These are phyloP conservation scores for Palloptera scutellata DNA, from an alignment of 2,888 invertebrate species.

Conservation along the genomic window DNA sequence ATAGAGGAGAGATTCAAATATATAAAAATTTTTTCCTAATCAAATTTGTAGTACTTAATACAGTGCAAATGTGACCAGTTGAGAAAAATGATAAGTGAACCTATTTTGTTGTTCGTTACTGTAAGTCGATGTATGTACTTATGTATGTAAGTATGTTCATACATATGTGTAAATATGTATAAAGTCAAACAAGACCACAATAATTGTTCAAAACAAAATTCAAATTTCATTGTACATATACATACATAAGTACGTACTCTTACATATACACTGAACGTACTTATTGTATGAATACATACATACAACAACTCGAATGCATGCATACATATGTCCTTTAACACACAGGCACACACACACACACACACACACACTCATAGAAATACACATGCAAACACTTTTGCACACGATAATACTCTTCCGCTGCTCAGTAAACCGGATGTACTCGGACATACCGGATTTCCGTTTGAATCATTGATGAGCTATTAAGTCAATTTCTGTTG, in stretches of 20 bases:
- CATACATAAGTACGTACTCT: slow-evolving; percentile 14
- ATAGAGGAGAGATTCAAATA: too few relatives aligned
- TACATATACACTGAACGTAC: too few relatives aligned
- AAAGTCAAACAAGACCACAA: slow-evolving; percentile 10
- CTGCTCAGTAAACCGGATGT: slow-evolving; percentile 59
- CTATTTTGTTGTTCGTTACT: slow-evolving; percentile 31
- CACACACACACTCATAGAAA: slow-evolving; percentile 23
- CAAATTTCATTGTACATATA: slow-evolving; percentile 54
- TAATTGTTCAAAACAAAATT: slow-evolving; percentile 48
- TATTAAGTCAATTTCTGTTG: slow-evolving; percentile 62
- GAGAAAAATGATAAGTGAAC: too few relatives aligned
- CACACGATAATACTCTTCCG: slow-evolving; percentile 56
- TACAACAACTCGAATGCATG: neutral
- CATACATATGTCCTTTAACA: slow-evolving; percentile 10
- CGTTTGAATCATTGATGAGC: slow-evolving; percentile 65
- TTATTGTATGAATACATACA: slow-evolving; percentile 25
- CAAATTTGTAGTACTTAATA: too few relatives aligned
- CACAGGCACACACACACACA: slow-evolving; percentile 14
- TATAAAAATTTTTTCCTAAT: too few relatives aligned
- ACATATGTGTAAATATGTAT: slow-evolving; percentile 3
- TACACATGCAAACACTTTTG: slow-evolving; percentile 14
- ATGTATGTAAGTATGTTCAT: slow-evolving; percentile 10
- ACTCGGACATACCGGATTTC: slow-evolving; percentile 63
- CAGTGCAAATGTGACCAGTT: too few relatives aligned
- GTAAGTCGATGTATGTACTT: too few relatives aligned